Evolutionary conservation across 2,113 vertebrate genomes (phyloP).

Genomic region (Percopsis transmontana): DNA sequence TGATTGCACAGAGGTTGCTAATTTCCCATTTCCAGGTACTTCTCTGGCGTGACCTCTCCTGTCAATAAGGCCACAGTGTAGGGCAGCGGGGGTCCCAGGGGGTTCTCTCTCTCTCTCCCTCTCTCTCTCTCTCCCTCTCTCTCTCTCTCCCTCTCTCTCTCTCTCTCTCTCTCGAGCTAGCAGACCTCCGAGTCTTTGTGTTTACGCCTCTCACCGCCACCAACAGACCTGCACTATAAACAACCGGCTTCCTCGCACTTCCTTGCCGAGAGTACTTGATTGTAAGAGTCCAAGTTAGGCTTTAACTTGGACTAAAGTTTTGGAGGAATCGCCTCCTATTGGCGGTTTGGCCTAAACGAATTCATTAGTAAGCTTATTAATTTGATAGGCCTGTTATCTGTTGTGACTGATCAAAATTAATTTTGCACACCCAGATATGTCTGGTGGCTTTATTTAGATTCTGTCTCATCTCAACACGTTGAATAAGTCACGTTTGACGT

Average conservation of each 20-base stretch:
- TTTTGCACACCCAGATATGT: background rate
- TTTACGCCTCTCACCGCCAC: too few relatives aligned
- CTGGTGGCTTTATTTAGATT: background rate
- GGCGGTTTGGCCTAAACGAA: too few relatives aligned
- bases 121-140: background rate
- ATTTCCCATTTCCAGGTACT: constrained; percentile 90
- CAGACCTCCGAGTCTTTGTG: too few relatives aligned
- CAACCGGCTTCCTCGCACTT: too few relatives aligned
- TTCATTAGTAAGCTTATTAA: too few relatives aligned
- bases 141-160: constrained; percentile 11
- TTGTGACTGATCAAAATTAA: background rate
- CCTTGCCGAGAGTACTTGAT: too few relatives aligned
- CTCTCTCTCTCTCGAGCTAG: background rate
- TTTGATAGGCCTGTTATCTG: too few relatives aligned
- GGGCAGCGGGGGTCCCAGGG: constrained; percentile 73
- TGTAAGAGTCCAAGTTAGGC: too few relatives aligned
- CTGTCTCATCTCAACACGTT: background rate
- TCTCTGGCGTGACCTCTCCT: constrained; percentile 81
- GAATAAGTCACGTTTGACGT: constrained; percentile 5
- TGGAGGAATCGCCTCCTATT: too few relatives aligned
- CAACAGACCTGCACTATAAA: too few relatives aligned
- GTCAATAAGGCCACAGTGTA: constrained; percentile 78
- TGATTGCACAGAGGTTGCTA: constrained; percentile 88
- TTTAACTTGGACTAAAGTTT: too few relatives aligned
- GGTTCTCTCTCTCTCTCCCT: constrained; percentile 67